These are phyloP conservation scores for Drosophila bunnanda DNA, from an alignment of 2,888 invertebrate genomes.

Conservation along the genomic window DNA sequence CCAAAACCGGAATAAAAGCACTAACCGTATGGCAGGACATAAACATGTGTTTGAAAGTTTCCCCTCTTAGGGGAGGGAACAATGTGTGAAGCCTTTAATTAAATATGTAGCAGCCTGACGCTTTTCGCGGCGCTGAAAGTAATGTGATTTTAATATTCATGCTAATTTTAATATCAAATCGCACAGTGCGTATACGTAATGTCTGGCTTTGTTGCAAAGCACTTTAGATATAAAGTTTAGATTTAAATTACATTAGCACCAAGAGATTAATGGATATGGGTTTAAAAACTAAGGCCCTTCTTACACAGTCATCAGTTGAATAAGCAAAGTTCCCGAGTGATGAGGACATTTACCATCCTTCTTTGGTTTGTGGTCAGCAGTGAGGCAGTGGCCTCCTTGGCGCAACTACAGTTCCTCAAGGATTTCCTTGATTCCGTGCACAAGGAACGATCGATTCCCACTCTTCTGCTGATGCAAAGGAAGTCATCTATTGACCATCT, in stretches of 20 bases:
- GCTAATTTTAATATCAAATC: conserved; percentile 60
- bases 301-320: conserved; percentile 28
- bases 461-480: conserved; percentile 51
- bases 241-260: conserved; percentile 28
- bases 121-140: conserved; percentile 15
- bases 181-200: conserved; percentile 62
- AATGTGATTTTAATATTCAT: conserved; percentile 66
- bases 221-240: conserved; percentile 34
- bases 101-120: conserved; percentile 51
- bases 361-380: conserved; percentile 1
- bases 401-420: conserved; percentile 20
- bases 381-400: not conserved
- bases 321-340: not conserved
- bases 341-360: not conserved
- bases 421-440: conserved; percentile 45
- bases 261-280: conserved; percentile 17
- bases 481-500: not conserved
- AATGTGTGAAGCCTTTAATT: conserved; percentile 52
- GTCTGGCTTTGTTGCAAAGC: conserved; percentile 15
- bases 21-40: conserved; percentile 42
- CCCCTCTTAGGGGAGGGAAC: not conserved
- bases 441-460: conserved; percentile 20
- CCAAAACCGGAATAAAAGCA: conserved; percentile 33
- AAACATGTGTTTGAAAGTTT: conserved; percentile 44
- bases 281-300: conserved; percentile 15